Conservation (phyloP, 92 coral and sea anemone genomes). For the Siderastrea radians region DNA sequence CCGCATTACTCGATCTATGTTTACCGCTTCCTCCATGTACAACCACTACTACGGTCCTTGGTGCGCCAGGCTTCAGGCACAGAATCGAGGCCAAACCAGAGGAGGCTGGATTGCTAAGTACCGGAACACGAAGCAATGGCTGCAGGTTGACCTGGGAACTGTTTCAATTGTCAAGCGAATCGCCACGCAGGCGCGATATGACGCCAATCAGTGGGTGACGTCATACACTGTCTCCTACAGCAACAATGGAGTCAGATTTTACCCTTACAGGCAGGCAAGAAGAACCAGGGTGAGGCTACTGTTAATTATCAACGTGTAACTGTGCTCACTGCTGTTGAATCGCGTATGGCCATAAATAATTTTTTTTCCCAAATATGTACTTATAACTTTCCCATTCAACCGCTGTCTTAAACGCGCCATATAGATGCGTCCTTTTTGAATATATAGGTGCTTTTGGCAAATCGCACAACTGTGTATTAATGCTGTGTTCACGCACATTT, state of each 20-base stretch:
- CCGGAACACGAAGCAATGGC: conserved; percentile 77
- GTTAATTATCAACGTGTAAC: background rate
- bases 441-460: too few relatives aligned
- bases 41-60: conserved; percentile 83
- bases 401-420: too few relatives aligned
- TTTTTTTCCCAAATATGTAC: too few relatives aligned
- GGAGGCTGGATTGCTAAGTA: conserved; percentile 83
- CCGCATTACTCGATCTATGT: conserved; percentile 77
- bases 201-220: conserved; percentile 73
- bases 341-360: background rate
- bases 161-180: conserved; percentile 60
- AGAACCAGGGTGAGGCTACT: conserved; percentile 51
- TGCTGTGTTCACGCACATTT: too few relatives aligned
- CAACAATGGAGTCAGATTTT: conserved; percentile 74
- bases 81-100: conserved; percentile 55
- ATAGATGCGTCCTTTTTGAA: too few relatives aligned
- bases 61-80: conserved; percentile 79
- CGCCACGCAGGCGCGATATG: conserved; percentile 81
- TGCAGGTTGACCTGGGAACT: conserved; percentile 78
- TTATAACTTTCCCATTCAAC: too few relatives aligned
- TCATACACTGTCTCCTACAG: conserved; percentile 72
- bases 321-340: background rate
- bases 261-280: conserved; percentile 60
- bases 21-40: conserved; percentile 78
- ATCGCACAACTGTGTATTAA: too few relatives aligned